Evolutionary conservation across 2,888 invertebrate genomes (phyloP), one percentile per base, ranked within the genome.

Genomic region (Laspeyria flexula): DNA sequence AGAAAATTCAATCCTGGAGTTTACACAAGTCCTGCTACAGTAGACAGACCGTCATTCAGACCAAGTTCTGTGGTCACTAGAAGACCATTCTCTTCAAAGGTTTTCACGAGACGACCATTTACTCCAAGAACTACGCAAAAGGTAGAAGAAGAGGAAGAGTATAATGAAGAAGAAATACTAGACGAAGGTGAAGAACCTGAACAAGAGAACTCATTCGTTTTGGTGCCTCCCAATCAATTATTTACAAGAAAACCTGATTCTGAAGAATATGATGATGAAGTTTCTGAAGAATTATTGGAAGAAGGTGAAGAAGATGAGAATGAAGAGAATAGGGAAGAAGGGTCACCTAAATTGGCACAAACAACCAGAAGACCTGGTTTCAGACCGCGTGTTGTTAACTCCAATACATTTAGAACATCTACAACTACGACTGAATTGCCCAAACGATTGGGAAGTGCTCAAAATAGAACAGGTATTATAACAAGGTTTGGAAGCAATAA

Each of bases 1-100:
- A 85, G 93, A 12, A 92, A 92, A 75, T 93, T 81, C 62, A 92
- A 90, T 58, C 86, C 85, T 37, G 92, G 92, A 15, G 88, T 75
- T 3, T 93, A 90, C 40, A 92, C 93, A 11, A 92, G 91, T 43
- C 92, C 93, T 29, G 71, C 89, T 1, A 78, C 90, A 4, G 73
- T 80, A 23, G 87, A 88, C 5, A 82, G 81, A 63, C 77, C 82
- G 29, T 68, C 81, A 12, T 80, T 87, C 35, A 81, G 72, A 60
- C 77, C 83, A 38, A 63, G 75, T 13, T 56, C 37, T 13, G 52
- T 27, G n/a, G 71, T 79, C 27, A 81, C 90, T 3, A 83, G 86
- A 64, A 79, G 86, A 68, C 90, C 89, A 18, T 86, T 88, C 47
- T 78, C 86, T 16, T 80, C 80, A 1, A 78, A 84, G 63, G 73